These are phyloP conservation scores for Acanthornis magna DNA, from an alignment of 2,797 vertebrate species.

Conservation along the genomic window DNA sequence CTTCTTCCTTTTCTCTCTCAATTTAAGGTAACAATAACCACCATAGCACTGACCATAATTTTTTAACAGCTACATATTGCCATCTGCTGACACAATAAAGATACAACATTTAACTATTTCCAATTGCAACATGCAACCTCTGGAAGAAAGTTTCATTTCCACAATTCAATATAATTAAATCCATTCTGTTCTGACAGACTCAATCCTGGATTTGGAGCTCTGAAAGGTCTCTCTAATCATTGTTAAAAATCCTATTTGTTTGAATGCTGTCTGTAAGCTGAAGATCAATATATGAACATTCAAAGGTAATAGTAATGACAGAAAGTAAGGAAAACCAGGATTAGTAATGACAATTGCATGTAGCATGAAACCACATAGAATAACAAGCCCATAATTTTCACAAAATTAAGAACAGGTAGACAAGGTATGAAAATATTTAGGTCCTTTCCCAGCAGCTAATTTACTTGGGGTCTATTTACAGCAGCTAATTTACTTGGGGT, in stretches of 20 bases:
- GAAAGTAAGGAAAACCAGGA: not conserved
- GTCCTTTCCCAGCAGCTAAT: not conserved
- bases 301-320: not conserved
- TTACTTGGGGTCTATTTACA: not conserved
- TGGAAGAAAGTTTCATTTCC: not conserved
- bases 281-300: not conserved
- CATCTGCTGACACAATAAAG: conserved; percentile 31
- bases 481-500: not conserved
- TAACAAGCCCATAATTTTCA: not conserved
- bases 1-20: not conserved
- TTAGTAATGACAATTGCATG: not conserved
- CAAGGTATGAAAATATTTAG: not conserved
- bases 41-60: not conserved
- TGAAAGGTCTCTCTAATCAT: not conserved
- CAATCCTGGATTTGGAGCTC: not conserved
- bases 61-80: conserved; percentile 15
- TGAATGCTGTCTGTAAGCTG: not conserved
- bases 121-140: not conserved
- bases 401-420: not conserved
- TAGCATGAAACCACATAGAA: not conserved
- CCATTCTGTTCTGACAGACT: not conserved
- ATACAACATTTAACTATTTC: not conserved
- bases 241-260: not conserved
- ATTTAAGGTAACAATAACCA: not conserved
- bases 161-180: not conserved